Evolutionary conservation across 2,888 invertebrate genomes (phyloP).

Genomic region (Mantis religiosa): DNA sequence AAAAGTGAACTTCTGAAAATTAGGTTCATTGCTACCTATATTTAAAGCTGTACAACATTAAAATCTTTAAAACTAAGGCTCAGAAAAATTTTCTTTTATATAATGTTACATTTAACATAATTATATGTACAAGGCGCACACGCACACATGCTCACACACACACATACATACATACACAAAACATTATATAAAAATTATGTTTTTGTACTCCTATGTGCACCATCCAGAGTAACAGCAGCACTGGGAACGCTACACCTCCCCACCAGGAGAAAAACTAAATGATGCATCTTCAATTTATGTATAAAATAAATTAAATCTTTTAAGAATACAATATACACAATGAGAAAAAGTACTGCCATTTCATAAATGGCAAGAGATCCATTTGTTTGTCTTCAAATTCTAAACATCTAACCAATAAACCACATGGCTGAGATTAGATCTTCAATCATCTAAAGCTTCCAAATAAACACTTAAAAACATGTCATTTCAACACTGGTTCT

Average conservation of each 20-base stretch:
- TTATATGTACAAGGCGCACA: slow-evolving; percentile 16
- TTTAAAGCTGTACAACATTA: slow-evolving; percentile 23
- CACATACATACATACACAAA: neutral
- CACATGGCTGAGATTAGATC: too few species aligned
- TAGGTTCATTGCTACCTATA: slow-evolving; percentile 7
- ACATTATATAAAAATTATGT: slow-evolving; percentile 38
- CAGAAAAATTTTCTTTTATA: slow-evolving; percentile 9
- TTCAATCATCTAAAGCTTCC: neutral
- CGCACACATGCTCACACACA: neutral
- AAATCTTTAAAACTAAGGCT: slow-evolving; percentile 1
- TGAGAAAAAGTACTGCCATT: neutral
- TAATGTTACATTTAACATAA: slow-evolving; percentile 16
- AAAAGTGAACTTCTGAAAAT: slow-evolving; percentile 17
- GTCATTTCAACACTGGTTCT: neutral
- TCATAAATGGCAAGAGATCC: neutral
- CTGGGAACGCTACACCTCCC: neutral
- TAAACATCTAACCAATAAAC: neutral
- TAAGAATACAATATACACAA: neutral
- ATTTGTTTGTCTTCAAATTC: neutral
- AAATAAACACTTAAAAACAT: neutral
- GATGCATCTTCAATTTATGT: neutral
- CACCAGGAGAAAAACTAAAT: neutral
- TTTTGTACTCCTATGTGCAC: slow-evolving; percentile 32
- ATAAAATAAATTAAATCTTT: neutral
- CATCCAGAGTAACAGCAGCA: slow-evolving; percentile 10